These are phyloP conservation scores for Hoplostethus atlanticus DNA, from an alignment of 2,797 vertebrate species.

Conservation along the genomic window DNA sequence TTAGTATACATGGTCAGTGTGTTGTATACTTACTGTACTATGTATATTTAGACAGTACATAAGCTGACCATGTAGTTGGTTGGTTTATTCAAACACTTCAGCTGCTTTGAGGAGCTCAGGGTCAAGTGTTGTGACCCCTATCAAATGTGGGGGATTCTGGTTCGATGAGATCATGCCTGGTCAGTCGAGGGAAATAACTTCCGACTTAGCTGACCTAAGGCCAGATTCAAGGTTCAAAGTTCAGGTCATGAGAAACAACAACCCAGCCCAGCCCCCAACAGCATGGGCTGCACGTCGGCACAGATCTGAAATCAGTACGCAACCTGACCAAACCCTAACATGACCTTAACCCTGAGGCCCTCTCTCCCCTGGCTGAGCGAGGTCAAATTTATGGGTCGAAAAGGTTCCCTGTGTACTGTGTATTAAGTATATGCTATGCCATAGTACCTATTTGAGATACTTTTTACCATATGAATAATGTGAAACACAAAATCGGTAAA, in stretches of 20 bases:
- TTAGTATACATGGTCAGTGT: too few relatives aligned
- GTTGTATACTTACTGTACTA: too few relatives aligned
- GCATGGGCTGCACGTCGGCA: neutral
- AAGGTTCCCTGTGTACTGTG: constrained; percentile 7
- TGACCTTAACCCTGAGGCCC: constrained; percentile 28
- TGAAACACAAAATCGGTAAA: neutral
- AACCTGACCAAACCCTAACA: constrained; percentile 29
- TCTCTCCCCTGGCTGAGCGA: neutral
- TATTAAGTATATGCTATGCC: neutral
- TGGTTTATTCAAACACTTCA: neutral
- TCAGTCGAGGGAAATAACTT: constrained; percentile 65
- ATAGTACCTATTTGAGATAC: neutral
- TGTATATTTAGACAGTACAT: neutral
- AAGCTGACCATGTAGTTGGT: too few relatives aligned
- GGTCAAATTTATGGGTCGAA: constrained; percentile 64
- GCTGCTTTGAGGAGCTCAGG: constrained; percentile 20
- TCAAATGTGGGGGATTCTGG: constrained; percentile 27
- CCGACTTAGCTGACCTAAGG: constrained; percentile 49
- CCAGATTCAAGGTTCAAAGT: constrained; percentile 66
- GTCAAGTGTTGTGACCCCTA: constrained; percentile 30
- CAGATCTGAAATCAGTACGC: constrained; percentile 13
- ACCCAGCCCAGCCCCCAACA: neutral
- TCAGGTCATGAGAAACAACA: constrained; percentile 65
- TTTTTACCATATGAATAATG: neutral
- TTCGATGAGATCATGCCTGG: constrained; percentile 61